Conservation (phyloP, 1,140 invertebrate genomes). For the Psix sp. region DNA sequence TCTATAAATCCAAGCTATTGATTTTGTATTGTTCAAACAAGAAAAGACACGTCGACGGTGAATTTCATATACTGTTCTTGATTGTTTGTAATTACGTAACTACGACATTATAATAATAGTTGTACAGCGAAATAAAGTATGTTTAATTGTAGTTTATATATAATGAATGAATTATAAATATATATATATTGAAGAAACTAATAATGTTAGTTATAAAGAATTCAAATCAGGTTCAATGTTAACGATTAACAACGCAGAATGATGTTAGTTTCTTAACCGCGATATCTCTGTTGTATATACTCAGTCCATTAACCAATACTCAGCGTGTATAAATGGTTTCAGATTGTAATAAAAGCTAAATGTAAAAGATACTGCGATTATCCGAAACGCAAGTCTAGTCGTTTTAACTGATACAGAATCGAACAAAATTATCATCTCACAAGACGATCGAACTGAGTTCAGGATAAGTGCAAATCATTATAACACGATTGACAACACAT, state of each 20-base stretch:
- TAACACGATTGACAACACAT: conserved; percentile 14
- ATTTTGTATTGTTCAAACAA: too few relatives aligned
- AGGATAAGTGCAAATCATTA: conserved; percentile 38
- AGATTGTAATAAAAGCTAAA: conserved; percentile 13
- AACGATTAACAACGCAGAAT: conserved; percentile 1
- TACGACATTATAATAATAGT: conserved; percentile 8
- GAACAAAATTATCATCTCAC: conserved; percentile 22
- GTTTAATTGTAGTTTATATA: conserved; percentile 27
- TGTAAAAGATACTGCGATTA: conserved; percentile 9
- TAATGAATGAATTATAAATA: conserved; percentile 5
- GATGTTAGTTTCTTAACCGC: conserved; percentile 30
- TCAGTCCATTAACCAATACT: conserved; percentile 27
- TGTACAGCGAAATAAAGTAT: conserved; percentile 26
- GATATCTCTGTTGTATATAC: conserved; percentile 38
- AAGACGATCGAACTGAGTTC: conserved; percentile 25
- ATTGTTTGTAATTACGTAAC: too few relatives aligned
- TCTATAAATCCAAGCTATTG: too few relatives aligned
- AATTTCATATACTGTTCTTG: too few relatives aligned
- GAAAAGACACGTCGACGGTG: too few relatives aligned
- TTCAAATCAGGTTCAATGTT: conserved; percentile 48
- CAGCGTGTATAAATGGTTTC: conserved; percentile 24
- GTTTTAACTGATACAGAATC: conserved; percentile 12
- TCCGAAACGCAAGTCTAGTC: conserved; percentile 31
- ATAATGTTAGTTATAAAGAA: conserved; percentile 32
- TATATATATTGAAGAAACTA: conserved; percentile 11